Evolutionary conservation across 2,797 vertebrate species (phyloP).

Genomic region (Gymnothorax javanicus): DNA sequence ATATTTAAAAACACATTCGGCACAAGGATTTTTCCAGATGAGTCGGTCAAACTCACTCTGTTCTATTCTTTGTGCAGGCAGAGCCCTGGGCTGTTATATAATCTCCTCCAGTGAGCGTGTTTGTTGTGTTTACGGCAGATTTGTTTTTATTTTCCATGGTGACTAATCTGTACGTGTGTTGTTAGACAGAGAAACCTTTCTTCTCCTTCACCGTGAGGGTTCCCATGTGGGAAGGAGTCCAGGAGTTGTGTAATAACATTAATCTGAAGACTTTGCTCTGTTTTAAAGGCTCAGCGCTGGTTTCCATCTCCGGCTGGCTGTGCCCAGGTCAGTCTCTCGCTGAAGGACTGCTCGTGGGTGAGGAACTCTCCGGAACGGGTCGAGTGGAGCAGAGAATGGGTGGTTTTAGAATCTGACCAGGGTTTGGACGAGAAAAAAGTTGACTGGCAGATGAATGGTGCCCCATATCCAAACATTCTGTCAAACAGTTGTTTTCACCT

Average conservation of each 20-base stretch:
- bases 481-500: neutral
- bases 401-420: neutral
- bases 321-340: neutral
- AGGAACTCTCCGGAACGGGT: neutral
- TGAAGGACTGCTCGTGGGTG: neutral
- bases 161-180: conserved; percentile 14
- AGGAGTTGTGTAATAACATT: conserved; percentile 8
- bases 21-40: neutral
- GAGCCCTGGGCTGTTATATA: conserved; percentile 22
- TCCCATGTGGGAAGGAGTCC: neutral
- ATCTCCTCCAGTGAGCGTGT: neutral
- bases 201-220: neutral
- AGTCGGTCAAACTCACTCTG: neutral
- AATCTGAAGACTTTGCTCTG: neutral
- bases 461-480: no score
- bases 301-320: neutral
- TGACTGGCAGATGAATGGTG: neutral
- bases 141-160: conserved; percentile 15
- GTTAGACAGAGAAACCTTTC: neutral
- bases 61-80: conserved; percentile 13
- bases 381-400: neutral
- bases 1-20: neutral
- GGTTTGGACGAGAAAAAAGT: neutral
- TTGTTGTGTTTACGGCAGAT: conserved; percentile 9
- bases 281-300: neutral